These are phyloP conservation scores for Anas bernieri DNA, from an alignment of 2,797 vertebrate species.

Conservation along the genomic window DNA sequence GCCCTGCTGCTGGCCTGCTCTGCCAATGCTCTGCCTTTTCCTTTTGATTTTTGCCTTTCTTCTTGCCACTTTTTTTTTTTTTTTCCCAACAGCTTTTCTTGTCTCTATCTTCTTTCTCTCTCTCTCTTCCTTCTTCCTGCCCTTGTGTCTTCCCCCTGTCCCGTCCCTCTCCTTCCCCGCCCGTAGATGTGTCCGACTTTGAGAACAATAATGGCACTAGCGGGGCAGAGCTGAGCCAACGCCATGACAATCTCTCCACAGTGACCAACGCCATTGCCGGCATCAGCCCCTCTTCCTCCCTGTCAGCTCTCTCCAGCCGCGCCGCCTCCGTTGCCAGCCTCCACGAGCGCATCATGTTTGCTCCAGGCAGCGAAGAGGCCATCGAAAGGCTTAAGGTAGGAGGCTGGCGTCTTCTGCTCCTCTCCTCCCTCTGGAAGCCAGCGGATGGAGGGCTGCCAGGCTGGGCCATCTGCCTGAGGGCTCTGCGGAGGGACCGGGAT, in stretches of 20 bases:
- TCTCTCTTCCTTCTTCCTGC: conserved; percentile 67
- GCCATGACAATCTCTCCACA: conserved; percentile 94
- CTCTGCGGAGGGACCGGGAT: too few relatives aligned
- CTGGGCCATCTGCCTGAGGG: too few relatives aligned
- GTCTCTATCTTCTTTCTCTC: conserved; percentile 75
- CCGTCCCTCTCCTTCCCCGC: conserved; percentile 56
- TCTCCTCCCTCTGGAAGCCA: too few relatives aligned
- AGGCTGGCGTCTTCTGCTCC: background rate
- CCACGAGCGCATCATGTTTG: conserved; percentile 95
- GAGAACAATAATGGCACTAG: conserved; percentile 88
- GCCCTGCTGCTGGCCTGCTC: background rate
- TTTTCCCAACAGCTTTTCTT: conserved; percentile 79
- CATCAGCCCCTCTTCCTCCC: conserved; percentile 95
- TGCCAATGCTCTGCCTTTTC: conserved; percentile 5
- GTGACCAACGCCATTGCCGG: conserved; percentile 96
- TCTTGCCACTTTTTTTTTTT: background rate
- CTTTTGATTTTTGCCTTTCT: conserved; percentile 32
- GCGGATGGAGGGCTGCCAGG: too few relatives aligned
- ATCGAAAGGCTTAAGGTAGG: conserved; percentile 96
- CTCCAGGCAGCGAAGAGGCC: conserved; percentile 94
- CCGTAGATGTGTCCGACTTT: conserved; percentile 87
- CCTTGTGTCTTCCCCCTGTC: conserved; percentile 42
- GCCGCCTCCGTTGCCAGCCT: conserved; percentile 94
- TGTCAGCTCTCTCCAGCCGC: conserved; percentile 92
- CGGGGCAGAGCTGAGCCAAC: conserved; percentile 85